Percentiles rank a stretch among this genome's conserved stretches.
phyloP scores from a whole-genome alignment of 2,797 vertebrate genomes.

The Oreortyx pictus region DNA sequence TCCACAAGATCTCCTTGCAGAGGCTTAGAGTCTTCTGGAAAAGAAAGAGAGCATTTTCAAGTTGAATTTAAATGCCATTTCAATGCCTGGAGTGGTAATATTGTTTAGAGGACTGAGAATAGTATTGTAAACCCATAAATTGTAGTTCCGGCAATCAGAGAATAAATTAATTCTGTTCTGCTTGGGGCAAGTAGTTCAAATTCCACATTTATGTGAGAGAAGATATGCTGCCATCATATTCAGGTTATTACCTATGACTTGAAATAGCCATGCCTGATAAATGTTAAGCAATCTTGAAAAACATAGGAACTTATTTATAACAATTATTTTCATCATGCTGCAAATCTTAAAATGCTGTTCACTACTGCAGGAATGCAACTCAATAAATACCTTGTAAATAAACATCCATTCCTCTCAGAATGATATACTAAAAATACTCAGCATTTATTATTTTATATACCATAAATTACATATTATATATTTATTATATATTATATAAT shows the following conservation, averaged over 20 bases:
- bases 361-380: neutral
- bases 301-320: neutral
- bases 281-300: neutral
- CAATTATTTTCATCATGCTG: neutral
- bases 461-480: too few species aligned
- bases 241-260: neutral
- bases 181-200: neutral
- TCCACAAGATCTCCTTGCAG: neutral
- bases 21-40: neutral
- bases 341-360: neutral
- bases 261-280: neutral
- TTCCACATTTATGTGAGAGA: neutral
- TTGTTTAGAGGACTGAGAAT: neutral
- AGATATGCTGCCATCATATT: neutral
- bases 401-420: neutral
- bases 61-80: neutral
- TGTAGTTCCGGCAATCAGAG: neutral
- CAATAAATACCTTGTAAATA: neutral
- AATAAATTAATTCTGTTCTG: neutral
- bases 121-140: neutral
- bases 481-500: too few species aligned
- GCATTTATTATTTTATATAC: neutral
- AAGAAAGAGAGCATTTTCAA: neutral
- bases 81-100: neutral
- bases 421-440: neutral